Base-by-base conservation (phyloP, 2,797 vertebrate species). In the Borostomias antarcticus region DNA sequence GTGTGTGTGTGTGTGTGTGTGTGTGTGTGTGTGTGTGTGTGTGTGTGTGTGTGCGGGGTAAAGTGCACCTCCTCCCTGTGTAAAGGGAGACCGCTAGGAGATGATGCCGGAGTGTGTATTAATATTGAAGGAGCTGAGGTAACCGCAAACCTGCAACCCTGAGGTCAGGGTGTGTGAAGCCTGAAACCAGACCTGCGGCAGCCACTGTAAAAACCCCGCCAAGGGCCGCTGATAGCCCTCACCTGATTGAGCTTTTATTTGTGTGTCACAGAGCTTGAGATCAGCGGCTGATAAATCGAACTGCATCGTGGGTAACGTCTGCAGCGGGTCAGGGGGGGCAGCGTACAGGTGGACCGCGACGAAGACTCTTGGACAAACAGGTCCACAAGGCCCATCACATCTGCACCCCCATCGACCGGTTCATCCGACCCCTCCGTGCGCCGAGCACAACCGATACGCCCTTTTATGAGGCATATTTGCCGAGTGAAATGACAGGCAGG, bases 61-160 rank as follows among this genome's bases (percentile, higher is more conserved):
- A 29, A 40, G n/a, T 52, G 50, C 37, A 43, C 26, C 58, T 57
- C 59, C 68, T 68, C 35, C 57, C 57, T 5, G 72, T 81, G 91
- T 91, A 93, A 93, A 85, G 66, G 76, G 90, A 92, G 85, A 89
- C 83, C 73, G 30, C 74, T 17, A 45, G 71, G 76, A 85, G 73
- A 91, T 84, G 90, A 91, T 88, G 75, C 86, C 86, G 74, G 83
- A 79, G 80, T 83, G 84, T 86, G 82, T 89, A 45, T 93, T 87
- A 93, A 92, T 93, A 92, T 91, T 93, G 81, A 72, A 93, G 80
- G 84, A 88, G 86, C 76, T 79, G 79, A 74, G 85, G 92, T 88
- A 92, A 93, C 87, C 75, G 75, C 88, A 92, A 83, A 89, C 89
- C 86, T 75, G 69, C 76, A 81, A 75, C 82, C 59, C 79, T 68